Percentiles rank a stretch among this genome's conserved stretches.
These are phyloP conservation scores for Prionace glauca DNA, from an alignment of 2,797 vertebrate genomes.

Conservation along the genomic window DNA sequence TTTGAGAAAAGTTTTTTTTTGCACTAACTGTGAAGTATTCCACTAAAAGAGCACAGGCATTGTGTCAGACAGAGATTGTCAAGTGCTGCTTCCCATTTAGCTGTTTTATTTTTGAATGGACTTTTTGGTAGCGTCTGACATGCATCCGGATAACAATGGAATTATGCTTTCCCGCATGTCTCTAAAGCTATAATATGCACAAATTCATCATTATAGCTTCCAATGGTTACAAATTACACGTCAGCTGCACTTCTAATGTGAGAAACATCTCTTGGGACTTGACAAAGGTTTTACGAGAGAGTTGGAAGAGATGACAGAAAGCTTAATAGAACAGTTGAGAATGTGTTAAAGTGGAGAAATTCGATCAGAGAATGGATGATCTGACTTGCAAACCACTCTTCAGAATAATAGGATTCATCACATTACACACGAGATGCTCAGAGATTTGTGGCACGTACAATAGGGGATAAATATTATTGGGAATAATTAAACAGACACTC, in stretches of 20 bases:
- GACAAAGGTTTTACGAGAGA: neutral
- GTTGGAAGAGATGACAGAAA: neutral
- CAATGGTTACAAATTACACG: neutral
- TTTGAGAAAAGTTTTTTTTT: slow-evolving; percentile 13
- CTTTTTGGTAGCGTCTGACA: neutral
- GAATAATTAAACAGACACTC: neutral
- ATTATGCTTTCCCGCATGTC: too few relatives aligned
- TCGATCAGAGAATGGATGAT: neutral
- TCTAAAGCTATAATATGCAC: neutral
- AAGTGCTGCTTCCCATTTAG: neutral
- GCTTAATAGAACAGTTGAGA: neutral
- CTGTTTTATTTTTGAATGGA: neutral
- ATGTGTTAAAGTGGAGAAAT: neutral
- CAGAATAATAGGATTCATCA: neutral
- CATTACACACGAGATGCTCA: neutral
- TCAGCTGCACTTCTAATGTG: neutral
- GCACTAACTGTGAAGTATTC: neutral
- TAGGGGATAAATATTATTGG: neutral
- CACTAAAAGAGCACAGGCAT: neutral
- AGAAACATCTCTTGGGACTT: neutral
- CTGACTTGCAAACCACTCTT: neutral
- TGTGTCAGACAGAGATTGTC: neutral
- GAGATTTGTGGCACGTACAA: neutral
- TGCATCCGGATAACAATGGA: neutral
- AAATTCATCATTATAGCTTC: neutral